Evolutionary conservation across 2,888 invertebrate species (phyloP).

Genomic region (Cryptosula pallasiana): DNA sequence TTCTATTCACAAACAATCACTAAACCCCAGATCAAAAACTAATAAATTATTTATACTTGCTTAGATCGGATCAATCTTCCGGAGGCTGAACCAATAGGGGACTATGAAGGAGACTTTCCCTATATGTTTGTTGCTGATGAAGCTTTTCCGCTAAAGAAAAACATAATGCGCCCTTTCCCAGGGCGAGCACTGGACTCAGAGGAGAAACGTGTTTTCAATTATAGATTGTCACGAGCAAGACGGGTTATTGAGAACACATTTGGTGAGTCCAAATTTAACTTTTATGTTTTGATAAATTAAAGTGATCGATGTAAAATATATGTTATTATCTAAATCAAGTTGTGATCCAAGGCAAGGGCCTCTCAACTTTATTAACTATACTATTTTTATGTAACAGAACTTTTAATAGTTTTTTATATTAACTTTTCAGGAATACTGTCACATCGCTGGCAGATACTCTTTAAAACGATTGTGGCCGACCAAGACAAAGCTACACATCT

Average conservation of each 20-base stretch:
- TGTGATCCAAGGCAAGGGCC: too few relatives aligned
- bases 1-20: too few relatives aligned
- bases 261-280: too few relatives aligned
- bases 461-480: not conserved
- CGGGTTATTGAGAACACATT: not conserved
- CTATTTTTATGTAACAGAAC: too few relatives aligned
- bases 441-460: constrained; percentile 9
- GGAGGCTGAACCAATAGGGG: not conserved
- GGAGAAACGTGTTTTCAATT: not conserved
- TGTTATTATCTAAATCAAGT: too few relatives aligned
- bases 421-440: not conserved
- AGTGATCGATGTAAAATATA: too few relatives aligned
- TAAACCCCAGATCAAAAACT: too few relatives aligned
- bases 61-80: not conserved
- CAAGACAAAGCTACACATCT: not conserved
- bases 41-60: too few relatives aligned
- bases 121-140: constrained; percentile 5
- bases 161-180: not conserved
- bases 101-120: not conserved
- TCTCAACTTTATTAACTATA: too few relatives aligned
- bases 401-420: too few relatives aligned
- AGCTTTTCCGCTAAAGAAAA: not conserved
- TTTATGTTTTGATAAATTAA: too few relatives aligned
- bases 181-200: not conserved
- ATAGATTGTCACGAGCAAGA: not conserved